Evolutionary conservation across 2,797 vertebrate species (phyloP).

Genomic region (Anomalospiza imberbis): DNA sequence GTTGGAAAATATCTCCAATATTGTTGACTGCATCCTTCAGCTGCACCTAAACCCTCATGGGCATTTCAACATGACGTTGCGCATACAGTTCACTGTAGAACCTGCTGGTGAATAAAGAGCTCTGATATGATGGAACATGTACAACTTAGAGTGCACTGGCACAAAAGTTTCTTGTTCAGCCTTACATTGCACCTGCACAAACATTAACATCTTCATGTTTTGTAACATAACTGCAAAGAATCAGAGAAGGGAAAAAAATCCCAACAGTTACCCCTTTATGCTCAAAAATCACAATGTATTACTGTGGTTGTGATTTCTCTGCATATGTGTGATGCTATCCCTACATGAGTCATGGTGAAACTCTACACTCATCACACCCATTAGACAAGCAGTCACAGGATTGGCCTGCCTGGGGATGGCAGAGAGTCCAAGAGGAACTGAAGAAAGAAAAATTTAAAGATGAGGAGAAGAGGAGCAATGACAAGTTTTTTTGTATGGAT

Average conservation of each 20-base stretch:
- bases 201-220: too few species aligned
- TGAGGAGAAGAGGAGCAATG: background rate
- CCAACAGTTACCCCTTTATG: background rate
- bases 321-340: background rate
- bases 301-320: background rate
- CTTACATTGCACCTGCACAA: background rate
- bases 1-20: background rate
- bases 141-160: background rate
- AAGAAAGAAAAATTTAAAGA: background rate
- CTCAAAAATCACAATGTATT: background rate
- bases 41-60: rapidly evolving
- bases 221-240: background rate
- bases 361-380: background rate
- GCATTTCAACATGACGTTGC: rapidly evolving
- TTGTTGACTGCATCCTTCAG: background rate
- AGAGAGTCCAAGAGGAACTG: background rate
- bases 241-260: too few species aligned
- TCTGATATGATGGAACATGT: background rate
- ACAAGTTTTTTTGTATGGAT: background rate
- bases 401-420: background rate
- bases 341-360: background rate
- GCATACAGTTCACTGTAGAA: rapidly evolving
- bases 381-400: background rate
- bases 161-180: background rate
- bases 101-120: background rate